A percentile compares a stretch with the other conserved stretches of the same genome.
Conservation (phyloP, 1,140 invertebrate species). For the Heliothis virescens region DNA sequence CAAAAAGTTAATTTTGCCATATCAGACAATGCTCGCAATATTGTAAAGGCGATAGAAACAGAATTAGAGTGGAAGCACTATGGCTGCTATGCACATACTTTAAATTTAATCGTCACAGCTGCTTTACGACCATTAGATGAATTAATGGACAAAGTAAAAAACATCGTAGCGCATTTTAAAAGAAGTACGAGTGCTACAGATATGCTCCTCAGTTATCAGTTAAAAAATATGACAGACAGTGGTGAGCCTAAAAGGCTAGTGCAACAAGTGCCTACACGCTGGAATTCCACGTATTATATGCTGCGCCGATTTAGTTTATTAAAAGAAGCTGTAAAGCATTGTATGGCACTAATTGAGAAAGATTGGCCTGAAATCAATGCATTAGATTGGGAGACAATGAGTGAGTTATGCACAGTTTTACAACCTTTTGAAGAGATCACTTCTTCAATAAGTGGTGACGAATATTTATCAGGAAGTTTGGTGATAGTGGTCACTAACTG, state of each 20-base stretch:
- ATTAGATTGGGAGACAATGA: constrained; percentile 29
- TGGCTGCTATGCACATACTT: constrained; percentile 44
- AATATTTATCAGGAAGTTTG: constrained; percentile 29
- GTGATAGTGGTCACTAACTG: constrained; percentile 28
- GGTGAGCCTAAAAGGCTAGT: constrained; percentile 45
- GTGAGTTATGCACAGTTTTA: constrained; percentile 35
- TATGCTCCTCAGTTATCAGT: constrained; percentile 45
- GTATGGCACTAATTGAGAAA: constrained; percentile 36
- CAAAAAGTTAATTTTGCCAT: constrained; percentile 42
- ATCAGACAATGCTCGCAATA: constrained; percentile 42
- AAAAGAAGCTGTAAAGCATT: constrained; percentile 43
- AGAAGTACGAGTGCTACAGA: constrained; percentile 46
- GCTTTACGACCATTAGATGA: constrained; percentile 41
- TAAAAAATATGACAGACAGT: constrained; percentile 46
- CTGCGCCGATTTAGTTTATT: constrained; percentile 39
- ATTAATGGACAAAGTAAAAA: constrained; percentile 45
- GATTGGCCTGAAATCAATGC: constrained; percentile 30
- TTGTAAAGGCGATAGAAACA: constrained; percentile 39
- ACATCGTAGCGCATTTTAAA: constrained; percentile 47
- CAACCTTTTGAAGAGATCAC: constrained; percentile 41
- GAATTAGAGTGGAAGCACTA: constrained; percentile 39
- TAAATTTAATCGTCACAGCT: constrained; percentile 41
- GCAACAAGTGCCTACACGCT: constrained; percentile 47
- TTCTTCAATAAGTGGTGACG: constrained; percentile 30
- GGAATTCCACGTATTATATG: constrained; percentile 50